phyloP scores from a whole-genome alignment of 2,888 invertebrate species.

The Drosophila vallismaia region DNA sequence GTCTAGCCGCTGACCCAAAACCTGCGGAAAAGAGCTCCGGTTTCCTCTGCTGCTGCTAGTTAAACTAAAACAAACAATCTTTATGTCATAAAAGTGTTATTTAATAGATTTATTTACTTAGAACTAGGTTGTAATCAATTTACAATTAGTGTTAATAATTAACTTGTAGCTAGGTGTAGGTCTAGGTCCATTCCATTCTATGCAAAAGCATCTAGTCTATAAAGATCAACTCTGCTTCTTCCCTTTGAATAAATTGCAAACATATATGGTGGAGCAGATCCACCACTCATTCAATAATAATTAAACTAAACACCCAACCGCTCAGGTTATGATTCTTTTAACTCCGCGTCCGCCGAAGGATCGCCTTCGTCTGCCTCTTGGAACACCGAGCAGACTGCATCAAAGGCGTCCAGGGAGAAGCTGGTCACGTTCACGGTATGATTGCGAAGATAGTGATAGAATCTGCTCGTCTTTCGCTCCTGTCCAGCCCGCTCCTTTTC shows the following conservation, averaged over 20 bases:
- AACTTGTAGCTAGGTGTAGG: conserved; percentile 30
- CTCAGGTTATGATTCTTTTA: conserved; percentile 5
- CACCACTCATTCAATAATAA: conserved; percentile 13
- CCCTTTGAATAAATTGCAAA: conserved; percentile 38
- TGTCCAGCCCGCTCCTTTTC: conserved; percentile 86
- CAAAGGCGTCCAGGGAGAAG: conserved; percentile 85
- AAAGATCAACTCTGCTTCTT: conserved; percentile 45
- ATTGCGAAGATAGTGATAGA: conserved; percentile 90
- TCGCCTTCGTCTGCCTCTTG: conserved; percentile 26
- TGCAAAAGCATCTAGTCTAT: conserved; percentile 23
- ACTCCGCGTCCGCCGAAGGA: conserved; percentile 3
- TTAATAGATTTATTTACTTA: conserved; percentile 47
- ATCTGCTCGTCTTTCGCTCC: conserved; percentile 89
- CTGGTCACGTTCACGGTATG: conserved; percentile 83
- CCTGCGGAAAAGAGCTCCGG: conserved; percentile 34
- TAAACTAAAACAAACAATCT: not conserved
- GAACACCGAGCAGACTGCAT: conserved; percentile 83
- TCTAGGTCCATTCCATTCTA: conserved; percentile 19
- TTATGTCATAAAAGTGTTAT: conserved; percentile 2
- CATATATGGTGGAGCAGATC: conserved; percentile 22
- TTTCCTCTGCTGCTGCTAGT: conserved; percentile 40
- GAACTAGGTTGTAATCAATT: conserved; percentile 36
- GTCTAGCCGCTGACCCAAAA: conserved; percentile 6
- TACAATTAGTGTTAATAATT: conserved; percentile 30
- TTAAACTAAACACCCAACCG: conserved; percentile 14